Base-by-base conservation (phyloP, 2,888 invertebrate genomes). In the Lithophane socia region DNA sequence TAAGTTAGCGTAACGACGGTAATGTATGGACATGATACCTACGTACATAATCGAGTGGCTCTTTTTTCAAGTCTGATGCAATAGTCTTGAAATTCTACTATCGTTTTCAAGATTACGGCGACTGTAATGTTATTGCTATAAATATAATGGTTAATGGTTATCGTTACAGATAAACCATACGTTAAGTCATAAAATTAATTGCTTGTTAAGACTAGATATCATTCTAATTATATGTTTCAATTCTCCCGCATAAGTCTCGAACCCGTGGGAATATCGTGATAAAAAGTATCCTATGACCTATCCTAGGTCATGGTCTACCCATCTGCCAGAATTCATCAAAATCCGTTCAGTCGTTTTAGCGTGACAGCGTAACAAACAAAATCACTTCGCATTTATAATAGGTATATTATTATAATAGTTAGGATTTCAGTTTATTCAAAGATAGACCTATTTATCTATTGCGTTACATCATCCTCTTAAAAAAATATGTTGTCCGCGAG, bases 1-100 rank as follows among this genome's bases (percentile, higher is more conserved):
- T 87, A 88, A 87, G 88, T 82, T 86, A 86, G 85, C 90, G 90
- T 88, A 88, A 90, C 89, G 83, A 80, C 63, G 49, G 72, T 77
- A 75, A 73, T 80, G 71, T 77, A 52, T n/a, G n/a, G 3, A 79
- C 82, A 75, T 76, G 81, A 81, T 85, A 84, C 85, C 82, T 85
- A 29, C 1, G 29, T 29, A 71, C 69, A 65, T 86, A 69, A 83
- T 66, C 52, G 42, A 68, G 52, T 67, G 42, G 42, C 18, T 56
- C 10, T 74, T 83, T 86, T 73, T 77, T 61, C 8, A 54, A 73
- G n/a, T 75, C 71, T 82, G 86, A 83, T 72, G 76, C 72, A 75
- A 85, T 69, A 66, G 18, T 82, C 56, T 79, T 75, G 52, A 81
- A 74, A 65, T 58, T 69, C 68, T 69, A 85, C 75, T 75, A 75